These are phyloP conservation scores for Bothrops alternatus DNA, from an alignment of 2,797 vertebrate genomes.

Conservation along the genomic window DNA sequence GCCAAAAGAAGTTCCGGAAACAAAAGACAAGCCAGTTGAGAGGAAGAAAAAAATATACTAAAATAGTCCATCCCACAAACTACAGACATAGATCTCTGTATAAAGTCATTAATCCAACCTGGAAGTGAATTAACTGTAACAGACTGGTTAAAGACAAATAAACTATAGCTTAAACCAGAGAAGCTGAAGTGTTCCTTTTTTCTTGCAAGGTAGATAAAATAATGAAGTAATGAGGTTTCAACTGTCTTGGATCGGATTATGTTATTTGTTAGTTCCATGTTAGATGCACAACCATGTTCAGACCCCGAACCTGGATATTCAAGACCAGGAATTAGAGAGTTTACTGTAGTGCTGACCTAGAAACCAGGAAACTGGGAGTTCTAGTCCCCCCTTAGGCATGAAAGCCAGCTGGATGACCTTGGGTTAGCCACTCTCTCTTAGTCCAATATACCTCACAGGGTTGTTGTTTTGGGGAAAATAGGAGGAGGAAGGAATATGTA, in stretches of 20 bases:
- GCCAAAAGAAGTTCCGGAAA: background rate
- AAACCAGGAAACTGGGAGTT: too few relatives aligned
- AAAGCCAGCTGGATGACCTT: too few relatives aligned
- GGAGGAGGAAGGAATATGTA: too few relatives aligned
- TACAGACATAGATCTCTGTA: background rate
- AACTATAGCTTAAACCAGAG: background rate
- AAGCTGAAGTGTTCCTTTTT: background rate
- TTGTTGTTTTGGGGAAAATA: too few relatives aligned
- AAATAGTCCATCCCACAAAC: background rate
- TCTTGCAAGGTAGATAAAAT: background rate
- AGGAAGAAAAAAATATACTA: background rate
- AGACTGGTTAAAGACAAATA: background rate
- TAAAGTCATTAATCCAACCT: background rate
- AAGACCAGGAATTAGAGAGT: too few relatives aligned
- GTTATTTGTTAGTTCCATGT: background rate
- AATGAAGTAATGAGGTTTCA: background rate
- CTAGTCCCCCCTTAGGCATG: too few relatives aligned
- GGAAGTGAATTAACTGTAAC: background rate
- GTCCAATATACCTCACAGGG: too few relatives aligned
- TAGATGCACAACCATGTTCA: background rate
- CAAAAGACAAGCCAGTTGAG: background rate
- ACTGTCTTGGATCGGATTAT: background rate
- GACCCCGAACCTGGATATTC: background rate
- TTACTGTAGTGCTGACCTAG: too few relatives aligned
- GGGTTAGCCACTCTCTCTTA: too few relatives aligned